Base-by-base conservation (phyloP, 2,113 vertebrate genomes). In the Otocyon megalotis region DNA sequence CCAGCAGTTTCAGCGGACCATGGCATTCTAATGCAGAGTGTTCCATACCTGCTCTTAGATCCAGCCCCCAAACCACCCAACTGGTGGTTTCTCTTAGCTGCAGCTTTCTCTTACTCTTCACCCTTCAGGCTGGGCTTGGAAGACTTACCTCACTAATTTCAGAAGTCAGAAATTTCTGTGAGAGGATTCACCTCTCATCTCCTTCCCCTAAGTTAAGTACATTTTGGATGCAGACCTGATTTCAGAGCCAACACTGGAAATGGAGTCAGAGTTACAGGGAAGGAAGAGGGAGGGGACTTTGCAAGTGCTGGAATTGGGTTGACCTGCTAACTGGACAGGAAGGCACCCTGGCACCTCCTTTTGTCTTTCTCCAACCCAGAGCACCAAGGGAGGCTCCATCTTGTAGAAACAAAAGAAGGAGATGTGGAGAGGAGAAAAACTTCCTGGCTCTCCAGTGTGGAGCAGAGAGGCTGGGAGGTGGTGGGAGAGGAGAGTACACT, bases 171-270 rank as follows among this genome's bases (percentile, higher is more conserved):
- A 67, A n/a, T 37, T 90, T 79, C 81, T 62, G 24, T 56, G 67
- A 9, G 26, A 85, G 48, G 35, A 26, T 16, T 26, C 20, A 35
- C 10, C 65, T 50, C 32, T 86, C 20, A 43, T 12, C 60, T 85
- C 43, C 13, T 43, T 84, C 30, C 6, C 48, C 32, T 43, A 79
- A 35, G 26, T 69, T 65, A 67, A 77, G 26, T 69, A 65, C 4
- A 67, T 32, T 35, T 96, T 80, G 37, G n/a, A 74, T 20, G 24
- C 10, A 94, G 54, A 90, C 10, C 30, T 82, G 13, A 87, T 87
- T 97, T 54, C 35, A 90, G 85, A 92, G 53, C 48, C 74, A 94
- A 54, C 54, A 71, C 17, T 94, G 63, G 60, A 76, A 95, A 62
- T n/a, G 35, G 71, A 89, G 72, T 74, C 83, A 76, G 37, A 60